Evolutionary conservation across 92 coral and sea anemone species (phyloP), one percentile per base, ranked within the genome.

Genomic region (Diadumene lineata): DNA sequence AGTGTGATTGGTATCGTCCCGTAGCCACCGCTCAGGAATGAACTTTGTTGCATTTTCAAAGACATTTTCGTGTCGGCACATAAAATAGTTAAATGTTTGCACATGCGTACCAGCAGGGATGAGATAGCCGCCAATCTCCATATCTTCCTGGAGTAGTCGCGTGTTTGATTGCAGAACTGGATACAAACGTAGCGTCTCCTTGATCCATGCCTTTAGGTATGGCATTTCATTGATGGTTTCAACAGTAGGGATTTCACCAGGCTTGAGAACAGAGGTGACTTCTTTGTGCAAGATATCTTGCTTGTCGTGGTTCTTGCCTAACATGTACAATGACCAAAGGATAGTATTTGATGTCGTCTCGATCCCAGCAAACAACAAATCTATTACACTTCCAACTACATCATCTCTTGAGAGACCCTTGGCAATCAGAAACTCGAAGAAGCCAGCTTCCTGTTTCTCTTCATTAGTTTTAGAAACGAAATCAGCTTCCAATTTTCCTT

Each of bases 11-110:
- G 57, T 64, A 31, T 56, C n/a, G 50, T 70, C 83, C 24, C 89
- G 68, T 56, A 90, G 84, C 92, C 96, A 90, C 43, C 96, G 73
- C 38, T 87, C 96, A 25, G 96, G 96, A 11, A 30, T 60, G 60
- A 90, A 90, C 4, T 65, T 28, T 18, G 31, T 26, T 16, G 92
- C 81, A 72, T 90, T 79, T 32, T 67, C 43, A 31, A 90, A 90
- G 26, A 77, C 33, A 57, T 53, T 66, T 43, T 81, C 84, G 77
- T 88, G 77, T 16, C 80, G 56, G n/a, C 87, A 60, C 86, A 87
- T 83, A 1, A 72, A 87, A 71, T 76, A 76, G 11, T 29, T 13
- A 53, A 86, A 61, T 11, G 78, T 65, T 48, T 56, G 72, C 13
- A 80, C 64, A 15, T 69, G 84, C 15, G 89, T 69, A 1, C 89